Base-by-base conservation (phyloP, 2,797 vertebrate genomes). In the Botia almorhae region DNA sequence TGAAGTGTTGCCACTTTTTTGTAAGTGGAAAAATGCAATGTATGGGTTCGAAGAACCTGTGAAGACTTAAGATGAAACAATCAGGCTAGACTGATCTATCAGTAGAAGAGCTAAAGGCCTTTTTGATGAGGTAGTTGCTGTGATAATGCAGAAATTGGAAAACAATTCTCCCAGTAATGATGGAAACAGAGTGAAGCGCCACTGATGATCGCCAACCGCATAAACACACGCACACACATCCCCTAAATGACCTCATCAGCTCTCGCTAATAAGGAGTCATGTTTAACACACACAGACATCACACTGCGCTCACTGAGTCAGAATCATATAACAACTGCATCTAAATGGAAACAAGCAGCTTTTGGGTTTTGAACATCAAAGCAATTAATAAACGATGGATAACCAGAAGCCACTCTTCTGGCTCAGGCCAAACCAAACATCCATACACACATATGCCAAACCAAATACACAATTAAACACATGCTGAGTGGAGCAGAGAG, bases 391-490 rank as follows among this genome's bases (percentile, higher is more conserved):
- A 91, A 89, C 88, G 93, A 91, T 93, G 93, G 92, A 94, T 94
- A 95, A 95, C 92, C 91, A 94, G 94, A 94, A 95, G 94, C 94
- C 93, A 89, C 92, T 94, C 93, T 93, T 63, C 91, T 90, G 88
- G 89, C 89, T 88, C 86, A 90, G 93, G 93, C 95, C 94, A 96
- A 96, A 94, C 91, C 91, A 95, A 96, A 96, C 92, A 78, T 69
- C 14, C 68, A 61, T 21, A 79, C 11, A 36, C n/a, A 78, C 87
- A 6, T 33, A 90, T 92, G 93, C 95, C 94, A 95, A 95, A 94
- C 91, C 91, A 95, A 95, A 96, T 91, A 94, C 93, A 94, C 94
- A 95, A 93, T 93, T 94, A 95, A 94, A 95, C 90, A 94, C 92
- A 94, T 90, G 91, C 91, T 91, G 85, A 17, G 90, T 87, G 86